A percentile compares a stretch with the other conserved stretches of the same genome.
phyloP scores from a whole-genome alignment of 2,888 invertebrate genomes.

The Aleiodes alternator region DNA sequence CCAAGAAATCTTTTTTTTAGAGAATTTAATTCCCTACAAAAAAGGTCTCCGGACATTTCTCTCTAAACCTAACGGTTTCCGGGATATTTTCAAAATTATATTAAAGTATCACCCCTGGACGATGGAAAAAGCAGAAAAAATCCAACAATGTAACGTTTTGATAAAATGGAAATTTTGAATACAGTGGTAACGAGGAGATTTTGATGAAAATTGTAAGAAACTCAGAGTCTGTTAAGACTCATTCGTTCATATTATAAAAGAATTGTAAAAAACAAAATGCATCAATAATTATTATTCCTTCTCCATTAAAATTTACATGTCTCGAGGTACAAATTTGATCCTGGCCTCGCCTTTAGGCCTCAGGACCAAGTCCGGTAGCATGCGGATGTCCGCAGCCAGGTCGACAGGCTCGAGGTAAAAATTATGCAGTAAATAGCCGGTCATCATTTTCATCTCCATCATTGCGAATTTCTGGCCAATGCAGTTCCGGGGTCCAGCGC shows the following conservation, averaged over 20 bases:
- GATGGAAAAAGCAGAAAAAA: constrained; percentile 47
- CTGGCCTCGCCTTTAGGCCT: constrained; percentile 38
- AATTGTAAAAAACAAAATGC: neutral
- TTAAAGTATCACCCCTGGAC: too few relatives aligned
- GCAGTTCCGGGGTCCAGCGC: constrained; percentile 82
- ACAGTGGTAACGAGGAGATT: constrained; percentile 58
- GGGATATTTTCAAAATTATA: constrained; percentile 38
- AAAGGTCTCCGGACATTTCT: too few relatives aligned
- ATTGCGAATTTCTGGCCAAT: constrained; percentile 75
- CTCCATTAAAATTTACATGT: neutral
- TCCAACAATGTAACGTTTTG: constrained; percentile 62
- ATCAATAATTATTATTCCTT: neutral
- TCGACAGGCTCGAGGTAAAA: constrained; percentile 65
- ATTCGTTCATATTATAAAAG: neutral
- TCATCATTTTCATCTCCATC: constrained; percentile 64
- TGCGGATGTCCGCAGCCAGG: constrained; percentile 34
- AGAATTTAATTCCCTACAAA: too few relatives aligned
- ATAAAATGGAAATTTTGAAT: constrained; percentile 62
- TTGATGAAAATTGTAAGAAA: constrained; percentile 61
- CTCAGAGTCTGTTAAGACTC: constrained; percentile 61
- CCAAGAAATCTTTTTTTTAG: too few relatives aligned
- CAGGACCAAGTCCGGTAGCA: constrained; percentile 51
- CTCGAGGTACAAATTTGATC: constrained; percentile 46
- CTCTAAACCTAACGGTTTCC: too few relatives aligned
- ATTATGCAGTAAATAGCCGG: constrained; percentile 59